Evolutionary conservation across 1,140 invertebrate genomes (phyloP), one percentile per base, ranked within the genome.

Genomic region (Hormaphis cornu): DNA sequence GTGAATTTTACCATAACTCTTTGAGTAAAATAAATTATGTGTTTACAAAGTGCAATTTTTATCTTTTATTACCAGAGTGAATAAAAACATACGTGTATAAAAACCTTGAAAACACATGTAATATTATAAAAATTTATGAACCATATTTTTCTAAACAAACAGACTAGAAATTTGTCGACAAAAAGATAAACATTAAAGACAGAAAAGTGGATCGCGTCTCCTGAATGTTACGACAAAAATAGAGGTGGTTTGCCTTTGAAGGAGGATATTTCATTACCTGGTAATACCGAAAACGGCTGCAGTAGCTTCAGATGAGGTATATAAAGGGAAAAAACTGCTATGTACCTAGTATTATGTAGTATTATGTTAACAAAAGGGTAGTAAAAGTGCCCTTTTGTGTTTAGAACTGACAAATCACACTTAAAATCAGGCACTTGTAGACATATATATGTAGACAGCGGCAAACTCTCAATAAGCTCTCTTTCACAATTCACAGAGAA

Each of bases 371-470:
- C 61, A 66, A 66, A 33, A 66, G 61, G 42, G 40, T 30, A 22
- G 42, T 66, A 50, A 66, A 66, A 66, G 44, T 26, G 28, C 42
- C 18, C 61, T 66, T 66, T 66, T 66, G 61, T 66, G 61, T 66
- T 66, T 66, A 66, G 28, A 48, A 66, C 61, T 50, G 61, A 66
- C 42, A 48, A 66, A 66, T 66, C 61, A 66, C 61, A 66, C 61
- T 66, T 66, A 66, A 66, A 66, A 66, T 50, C 40, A 66, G 61
- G 61, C 50, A 48, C 61, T 66, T 66, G 33, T 28, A 12, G 18
- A 61, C n/a, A 10, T 30, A 46, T 40, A 44, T 26, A 42, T 40
- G 24, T 22, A 48, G 10, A 66, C 40, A 50, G 46, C 18, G 26
- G 61, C 6, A 8, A 35, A 50, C 61, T 66, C 20, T 66, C 28